A percentile compares a stretch with the other conserved stretches of the same genome.
Conservation (phyloP, 2,888 invertebrate species). For the Ectemnius lituratus region DNA sequence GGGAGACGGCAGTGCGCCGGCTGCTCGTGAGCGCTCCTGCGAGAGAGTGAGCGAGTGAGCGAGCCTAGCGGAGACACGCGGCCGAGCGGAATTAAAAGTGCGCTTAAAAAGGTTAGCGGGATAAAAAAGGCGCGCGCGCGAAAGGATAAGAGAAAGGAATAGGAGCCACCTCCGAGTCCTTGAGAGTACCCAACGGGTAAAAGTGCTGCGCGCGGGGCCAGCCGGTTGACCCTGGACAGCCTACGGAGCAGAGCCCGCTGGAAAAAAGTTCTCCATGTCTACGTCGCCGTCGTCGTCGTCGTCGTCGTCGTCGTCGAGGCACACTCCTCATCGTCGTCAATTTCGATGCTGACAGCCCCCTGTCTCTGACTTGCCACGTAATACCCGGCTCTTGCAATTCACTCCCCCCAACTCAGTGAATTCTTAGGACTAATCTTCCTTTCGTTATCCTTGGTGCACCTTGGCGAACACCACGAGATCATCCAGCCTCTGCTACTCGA, state of each 20-base stretch:
- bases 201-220: conserved; percentile 73
- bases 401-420: too few relatives aligned
- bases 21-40: not conserved
- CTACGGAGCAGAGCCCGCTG: conserved; percentile 61
- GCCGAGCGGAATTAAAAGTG: conserved; percentile 70
- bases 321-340: conserved; percentile 23
- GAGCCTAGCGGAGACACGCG: conserved; percentile 52
- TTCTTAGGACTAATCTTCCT: too few relatives aligned
- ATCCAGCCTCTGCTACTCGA: not conserved
- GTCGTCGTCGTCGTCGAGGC: conserved; percentile 30
- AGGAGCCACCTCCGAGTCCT: conserved; percentile 76
- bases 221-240: conserved; percentile 76
- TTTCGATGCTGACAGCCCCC: not conserved
- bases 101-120: conserved; percentile 74
- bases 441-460: too few relatives aligned
- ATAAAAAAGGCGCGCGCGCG: conserved; percentile 73
- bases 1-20: not conserved
- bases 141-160: conserved; percentile 78
- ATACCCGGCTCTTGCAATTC: too few relatives aligned
- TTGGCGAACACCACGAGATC: not conserved
- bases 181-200: conserved; percentile 75
- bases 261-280: conserved; percentile 56
- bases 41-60: conserved; percentile 7
- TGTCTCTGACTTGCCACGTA: too few relatives aligned
- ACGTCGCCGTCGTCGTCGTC: conserved; percentile 33